Evolutionary conservation across 2,797 vertebrate species (phyloP).

Genomic region (Danionella dracula): DNA sequence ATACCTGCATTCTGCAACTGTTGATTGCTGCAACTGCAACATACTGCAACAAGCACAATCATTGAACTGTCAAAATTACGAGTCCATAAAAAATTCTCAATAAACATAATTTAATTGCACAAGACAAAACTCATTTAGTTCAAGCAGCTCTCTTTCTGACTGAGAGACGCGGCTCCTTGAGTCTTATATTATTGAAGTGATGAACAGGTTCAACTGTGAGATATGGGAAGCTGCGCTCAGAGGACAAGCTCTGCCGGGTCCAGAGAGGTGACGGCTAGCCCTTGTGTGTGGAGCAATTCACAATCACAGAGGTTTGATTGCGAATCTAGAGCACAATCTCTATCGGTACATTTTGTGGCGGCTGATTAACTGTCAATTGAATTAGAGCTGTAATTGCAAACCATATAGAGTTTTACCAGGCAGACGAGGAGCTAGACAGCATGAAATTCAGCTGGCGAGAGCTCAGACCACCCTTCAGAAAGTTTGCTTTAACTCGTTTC

Average conservation of each 20-base stretch:
- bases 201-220: not conserved
- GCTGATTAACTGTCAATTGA: constrained; percentile 23
- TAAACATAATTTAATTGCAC: too few relatives aligned
- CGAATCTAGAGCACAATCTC: constrained; percentile 5
- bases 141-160: too few relatives aligned
- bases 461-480: not conserved
- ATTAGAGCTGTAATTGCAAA: constrained; percentile 18
- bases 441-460: constrained; percentile 12
- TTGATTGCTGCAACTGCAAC: too few relatives aligned
- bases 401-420: not conserved
- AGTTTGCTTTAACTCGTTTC: not conserved
- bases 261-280: not conserved
- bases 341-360: constrained; percentile 10
- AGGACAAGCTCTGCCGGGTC: constrained; percentile 2
- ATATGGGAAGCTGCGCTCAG: not conserved
- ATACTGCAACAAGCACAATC: too few relatives aligned
- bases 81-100: too few relatives aligned
- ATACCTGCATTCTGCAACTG: too few relatives aligned
- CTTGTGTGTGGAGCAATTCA: constrained; percentile 14
- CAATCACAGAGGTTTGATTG: not conserved
- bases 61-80: too few relatives aligned
- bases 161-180: too few relatives aligned
- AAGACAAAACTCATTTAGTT: too few relatives aligned
- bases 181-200: too few relatives aligned
- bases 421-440: not conserved